These are phyloP conservation scores for Myiothlypis chrysogaster DNA, from an alignment of 2,797 vertebrate genomes.

Conservation along the genomic window DNA sequence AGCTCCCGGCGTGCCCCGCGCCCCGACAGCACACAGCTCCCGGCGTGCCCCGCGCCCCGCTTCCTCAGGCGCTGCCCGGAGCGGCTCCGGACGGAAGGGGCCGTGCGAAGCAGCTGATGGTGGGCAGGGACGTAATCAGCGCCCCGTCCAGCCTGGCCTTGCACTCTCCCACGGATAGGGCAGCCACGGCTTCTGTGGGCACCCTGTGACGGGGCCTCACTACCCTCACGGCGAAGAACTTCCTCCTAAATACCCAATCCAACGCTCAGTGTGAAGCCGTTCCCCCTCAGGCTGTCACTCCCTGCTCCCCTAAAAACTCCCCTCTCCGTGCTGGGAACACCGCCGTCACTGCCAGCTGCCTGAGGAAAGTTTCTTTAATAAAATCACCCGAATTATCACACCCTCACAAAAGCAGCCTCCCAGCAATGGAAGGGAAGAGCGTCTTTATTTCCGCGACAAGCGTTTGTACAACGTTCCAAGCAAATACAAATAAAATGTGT, in stretches of 20 bases:
- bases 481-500: neutral
- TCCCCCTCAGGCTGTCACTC: neutral
- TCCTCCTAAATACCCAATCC: too few relatives aligned
- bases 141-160: too few relatives aligned
- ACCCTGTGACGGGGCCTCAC: neutral
- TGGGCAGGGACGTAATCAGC: too few relatives aligned
- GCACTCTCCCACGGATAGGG: neutral
- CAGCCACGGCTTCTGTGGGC: neutral
- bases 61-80: neutral
- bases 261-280: accelerated
- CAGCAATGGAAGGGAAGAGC: neutral
- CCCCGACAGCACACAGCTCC: neutral
- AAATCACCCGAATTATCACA: neutral
- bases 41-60: neutral
- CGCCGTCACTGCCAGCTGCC: too few relatives aligned
- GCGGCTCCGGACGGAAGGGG: neutral
- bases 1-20: neutral
- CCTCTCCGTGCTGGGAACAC: neutral
- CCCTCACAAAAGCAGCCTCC: neutral
- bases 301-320: accelerated
- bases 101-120: accelerated
- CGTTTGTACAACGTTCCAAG: constrained; percentile 8
- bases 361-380: neutral
- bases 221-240: neutral
- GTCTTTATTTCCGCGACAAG: constrained; percentile 57